Percentiles rank a stretch among this genome's conserved stretches.
Evolutionary conservation across 2,797 vertebrate species (phyloP).

Genomic region (Bovichtus diacanthus): DNA sequence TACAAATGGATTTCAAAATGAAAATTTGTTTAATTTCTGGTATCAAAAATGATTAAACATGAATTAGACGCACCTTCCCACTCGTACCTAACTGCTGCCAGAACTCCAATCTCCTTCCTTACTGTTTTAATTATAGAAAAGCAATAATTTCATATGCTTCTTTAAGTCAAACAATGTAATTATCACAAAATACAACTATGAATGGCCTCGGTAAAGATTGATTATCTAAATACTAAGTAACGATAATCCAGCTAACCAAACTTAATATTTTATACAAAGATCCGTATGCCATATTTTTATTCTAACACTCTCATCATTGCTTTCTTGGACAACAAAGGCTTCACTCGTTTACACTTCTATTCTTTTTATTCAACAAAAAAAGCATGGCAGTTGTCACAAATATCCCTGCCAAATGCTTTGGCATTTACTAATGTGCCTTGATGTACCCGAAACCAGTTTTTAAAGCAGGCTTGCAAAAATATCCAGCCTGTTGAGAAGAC

Average conservation of each 20-base stretch:
- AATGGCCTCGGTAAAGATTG: too few species aligned
- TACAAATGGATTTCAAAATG: neutral
- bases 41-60: neutral
- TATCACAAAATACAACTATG: neutral
- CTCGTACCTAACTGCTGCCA: slow-evolving; percentile 16
- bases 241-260: neutral
- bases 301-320: neutral
- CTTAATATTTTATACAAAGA: neutral
- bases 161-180: neutral
- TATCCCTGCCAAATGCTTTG: slow-evolving; percentile 23
- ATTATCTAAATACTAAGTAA: neutral
- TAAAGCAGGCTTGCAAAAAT: slow-evolving; percentile 8
- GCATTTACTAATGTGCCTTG: slow-evolving; percentile 4
- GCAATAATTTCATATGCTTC: neutral
- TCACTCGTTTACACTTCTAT: neutral
- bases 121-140: slow-evolving; percentile 21
- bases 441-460: neutral
- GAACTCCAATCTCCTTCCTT: slow-evolving; percentile 5
- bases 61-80: slow-evolving; percentile 1
- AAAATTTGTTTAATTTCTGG: slow-evolving; percentile 8
- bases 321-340: neutral
- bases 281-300: neutral
- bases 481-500: neutral
- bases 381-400: slow-evolving; percentile 11
- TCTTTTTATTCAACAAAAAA: slow-evolving; percentile 9